A percentile compares a stretch with the other conserved stretches of the same genome.
phyloP scores from a whole-genome alignment of 2,888 invertebrate species.

The Plagodis dolabraria region DNA sequence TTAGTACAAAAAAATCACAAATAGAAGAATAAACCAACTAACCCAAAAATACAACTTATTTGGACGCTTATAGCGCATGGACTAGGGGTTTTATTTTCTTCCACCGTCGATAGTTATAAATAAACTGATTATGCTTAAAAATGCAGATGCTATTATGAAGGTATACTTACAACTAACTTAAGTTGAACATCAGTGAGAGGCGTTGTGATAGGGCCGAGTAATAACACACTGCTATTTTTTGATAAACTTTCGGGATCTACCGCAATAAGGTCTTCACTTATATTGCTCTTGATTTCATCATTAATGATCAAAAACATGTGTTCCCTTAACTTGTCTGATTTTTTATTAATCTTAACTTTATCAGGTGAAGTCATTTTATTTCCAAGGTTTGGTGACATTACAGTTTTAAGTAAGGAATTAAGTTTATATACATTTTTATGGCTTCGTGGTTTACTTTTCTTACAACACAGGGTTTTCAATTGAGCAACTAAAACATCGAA shows the following conservation, averaged over 20 bases:
- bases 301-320: slow-evolving; percentile 75
- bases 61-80: too few species aligned
- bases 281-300: slow-evolving; percentile 70
- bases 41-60: too few species aligned
- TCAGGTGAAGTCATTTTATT: slow-evolving; percentile 19
- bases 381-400: slow-evolving; percentile 32
- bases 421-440: slow-evolving; percentile 39
- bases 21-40: too few species aligned
- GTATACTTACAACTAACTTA: slow-evolving; percentile 65
- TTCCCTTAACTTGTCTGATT: slow-evolving; percentile 46
- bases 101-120: too few species aligned
- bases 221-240: slow-evolving; percentile 68
- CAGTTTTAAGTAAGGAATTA: slow-evolving; percentile 42
- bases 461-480: slow-evolving; percentile 72
- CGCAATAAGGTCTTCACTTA: slow-evolving; percentile 63
- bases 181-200: slow-evolving; percentile 64
- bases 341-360: slow-evolving; percentile 13
- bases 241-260: slow-evolving; percentile 75
- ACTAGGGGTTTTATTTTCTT: too few species aligned
- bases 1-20: too few species aligned
- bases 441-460: slow-evolving; percentile 49
- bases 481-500: slow-evolving; percentile 74
- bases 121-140: too few species aligned
- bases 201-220: slow-evolving; percentile 71
- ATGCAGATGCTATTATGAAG: not conserved